A percentile compares a stretch with the other conserved stretches of the same genome.
Conservation (phyloP, 2,888 invertebrate genomes). For the Rhimphoctona megacephalus region DNA sequence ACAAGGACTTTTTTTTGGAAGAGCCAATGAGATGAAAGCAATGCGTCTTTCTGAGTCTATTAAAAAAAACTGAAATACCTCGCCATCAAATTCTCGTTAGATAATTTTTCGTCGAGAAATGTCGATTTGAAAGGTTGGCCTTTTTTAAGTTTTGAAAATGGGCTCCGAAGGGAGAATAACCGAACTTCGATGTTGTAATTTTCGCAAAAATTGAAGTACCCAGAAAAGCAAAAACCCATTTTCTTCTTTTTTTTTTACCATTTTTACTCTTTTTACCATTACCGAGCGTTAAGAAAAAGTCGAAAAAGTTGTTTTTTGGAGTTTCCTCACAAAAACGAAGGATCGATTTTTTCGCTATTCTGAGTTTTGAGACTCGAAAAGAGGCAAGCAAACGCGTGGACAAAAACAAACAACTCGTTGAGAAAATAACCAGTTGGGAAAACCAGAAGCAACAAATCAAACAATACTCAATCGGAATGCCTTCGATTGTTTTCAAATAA, state of each 20-base stretch:
- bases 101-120: neutral
- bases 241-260: neutral
- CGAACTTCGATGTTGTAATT: no score
- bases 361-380: neutral
- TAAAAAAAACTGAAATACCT: neutral
- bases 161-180: neutral
- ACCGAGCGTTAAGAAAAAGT: neutral
- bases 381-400: neutral
- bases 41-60: neutral
- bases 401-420: neutral
- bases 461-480: neutral
- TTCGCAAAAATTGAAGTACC: no score
- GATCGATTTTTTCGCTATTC: neutral
- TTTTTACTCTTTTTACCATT: no score
- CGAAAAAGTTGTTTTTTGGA: neutral
- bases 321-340: neutral
- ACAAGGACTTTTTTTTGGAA: neutral
- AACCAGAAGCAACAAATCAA: neutral
- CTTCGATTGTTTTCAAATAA: neutral
- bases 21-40: neutral
- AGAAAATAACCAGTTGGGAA: neutral
- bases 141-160: neutral
- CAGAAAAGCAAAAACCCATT: no score
- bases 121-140: neutral
- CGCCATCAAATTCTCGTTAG: neutral